These are phyloP conservation scores for Graptemys geographica DNA, from an alignment of 2,797 vertebrate species.

Conservation along the genomic window DNA sequence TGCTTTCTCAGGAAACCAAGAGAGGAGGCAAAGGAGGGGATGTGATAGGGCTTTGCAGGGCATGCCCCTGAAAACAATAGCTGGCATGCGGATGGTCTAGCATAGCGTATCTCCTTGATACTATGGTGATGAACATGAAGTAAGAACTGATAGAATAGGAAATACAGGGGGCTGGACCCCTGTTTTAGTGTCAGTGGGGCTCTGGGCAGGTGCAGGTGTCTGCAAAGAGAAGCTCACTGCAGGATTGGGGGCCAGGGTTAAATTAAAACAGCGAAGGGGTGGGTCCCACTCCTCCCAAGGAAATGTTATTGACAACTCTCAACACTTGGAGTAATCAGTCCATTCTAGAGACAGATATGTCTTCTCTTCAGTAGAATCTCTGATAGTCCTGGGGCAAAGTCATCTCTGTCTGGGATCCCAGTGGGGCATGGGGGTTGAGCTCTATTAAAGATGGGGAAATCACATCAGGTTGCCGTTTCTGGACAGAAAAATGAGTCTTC, in stretches of 20 bases:
- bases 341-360: neutral
- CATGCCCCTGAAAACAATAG: neutral
- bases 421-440: neutral
- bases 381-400: neutral
- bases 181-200: neutral
- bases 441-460: neutral
- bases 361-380: neutral
- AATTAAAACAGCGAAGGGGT: neutral
- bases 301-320: neutral
- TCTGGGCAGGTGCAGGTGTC: neutral
- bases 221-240: neutral
- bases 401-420: neutral
- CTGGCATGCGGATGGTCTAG: no score
- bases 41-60: neutral
- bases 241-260: neutral
- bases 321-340: neutral
- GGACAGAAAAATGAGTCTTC: neutral
- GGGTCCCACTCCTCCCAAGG: neutral
- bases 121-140: fast-evolving
- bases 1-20: neutral
- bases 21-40: neutral
- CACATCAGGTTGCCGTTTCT: neutral
- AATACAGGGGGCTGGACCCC: neutral
- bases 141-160: neutral
- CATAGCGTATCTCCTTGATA: no score